Percentiles rank a stretch among this genome's conserved stretches.
Conservation (phyloP, 2,888 invertebrate genomes). For the Antitype chi region DNA sequence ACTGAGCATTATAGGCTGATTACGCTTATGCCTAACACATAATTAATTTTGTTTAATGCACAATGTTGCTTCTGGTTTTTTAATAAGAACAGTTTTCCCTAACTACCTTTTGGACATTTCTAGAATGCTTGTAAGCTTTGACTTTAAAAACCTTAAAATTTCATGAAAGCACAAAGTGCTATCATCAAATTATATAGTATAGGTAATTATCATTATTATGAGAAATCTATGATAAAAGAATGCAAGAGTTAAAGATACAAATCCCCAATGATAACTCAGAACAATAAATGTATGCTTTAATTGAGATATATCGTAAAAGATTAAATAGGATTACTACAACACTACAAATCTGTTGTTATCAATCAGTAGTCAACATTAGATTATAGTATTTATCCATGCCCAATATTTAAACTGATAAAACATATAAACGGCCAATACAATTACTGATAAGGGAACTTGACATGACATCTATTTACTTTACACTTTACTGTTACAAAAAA, state of each 20-base stretch:
- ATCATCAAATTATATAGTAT: not conserved
- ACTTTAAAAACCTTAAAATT: not conserved
- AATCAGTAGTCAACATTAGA: constrained; percentile 37
- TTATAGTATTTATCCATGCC: constrained; percentile 18
- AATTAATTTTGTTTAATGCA: not conserved
- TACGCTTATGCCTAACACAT: not conserved
- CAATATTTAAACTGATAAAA: constrained; percentile 51
- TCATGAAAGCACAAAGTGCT: no score
- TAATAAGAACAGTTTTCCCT: not conserved
- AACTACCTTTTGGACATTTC: not conserved
- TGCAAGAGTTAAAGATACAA: not conserved
- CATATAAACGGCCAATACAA: constrained; percentile 39
- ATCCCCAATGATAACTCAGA: not conserved
- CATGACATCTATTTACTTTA: constrained; percentile 13
- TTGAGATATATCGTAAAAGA: constrained; percentile 7
- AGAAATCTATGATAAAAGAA: not conserved
- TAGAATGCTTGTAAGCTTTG: not conserved
- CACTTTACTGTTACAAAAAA: not conserved
- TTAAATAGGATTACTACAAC: constrained; percentile 9
- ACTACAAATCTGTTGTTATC: constrained; percentile 30
- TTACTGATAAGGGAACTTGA: constrained; percentile 26
- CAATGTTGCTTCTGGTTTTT: not conserved
- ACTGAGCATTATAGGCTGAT: no score
- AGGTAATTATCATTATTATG: not conserved
- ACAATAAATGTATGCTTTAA: not conserved